These are phyloP conservation scores for Marisa cornuarietis DNA, from an alignment of 1,140 invertebrate species.

Conservation along the genomic window DNA sequence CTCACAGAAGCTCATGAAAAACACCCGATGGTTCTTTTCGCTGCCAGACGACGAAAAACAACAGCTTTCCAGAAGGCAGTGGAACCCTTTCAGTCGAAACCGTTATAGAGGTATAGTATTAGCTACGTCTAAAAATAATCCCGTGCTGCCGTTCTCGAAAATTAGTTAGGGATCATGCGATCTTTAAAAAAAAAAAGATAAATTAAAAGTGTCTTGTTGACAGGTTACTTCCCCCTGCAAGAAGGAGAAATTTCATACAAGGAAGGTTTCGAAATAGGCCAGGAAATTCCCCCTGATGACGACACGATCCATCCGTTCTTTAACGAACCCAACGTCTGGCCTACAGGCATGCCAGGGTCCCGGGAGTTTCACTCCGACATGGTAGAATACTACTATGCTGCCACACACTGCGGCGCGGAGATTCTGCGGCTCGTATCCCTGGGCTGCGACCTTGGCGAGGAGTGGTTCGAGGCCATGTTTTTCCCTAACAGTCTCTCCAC, in stretches of 20 bases:
- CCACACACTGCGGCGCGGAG: conserved; percentile 42
- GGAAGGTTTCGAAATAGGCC: conserved; percentile 46
- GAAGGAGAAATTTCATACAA: conserved; percentile 37
- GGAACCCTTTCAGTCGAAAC: conserved; percentile 42
- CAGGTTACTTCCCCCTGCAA: conserved; percentile 44
- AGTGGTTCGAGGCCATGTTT: conserved; percentile 42
- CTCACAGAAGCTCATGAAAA: conserved; percentile 35
- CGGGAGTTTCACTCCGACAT: conserved; percentile 39
- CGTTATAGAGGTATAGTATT: conserved; percentile 29
- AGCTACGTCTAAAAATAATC: background rate
- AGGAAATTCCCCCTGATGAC: conserved; percentile 24
- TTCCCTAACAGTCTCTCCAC: conserved; percentile 43
- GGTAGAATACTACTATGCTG: conserved; percentile 32
- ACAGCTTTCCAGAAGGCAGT: conserved; percentile 34
- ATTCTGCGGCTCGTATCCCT: conserved; percentile 39
- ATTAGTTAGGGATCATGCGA: background rate
- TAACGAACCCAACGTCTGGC: conserved; percentile 44
- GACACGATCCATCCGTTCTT: conserved; percentile 35
- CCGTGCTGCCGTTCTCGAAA: background rate
- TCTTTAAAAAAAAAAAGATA: background rate
- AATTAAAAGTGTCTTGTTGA: background rate
- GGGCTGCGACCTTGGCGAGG: conserved; percentile 44
- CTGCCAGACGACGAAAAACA: conserved; percentile 31
- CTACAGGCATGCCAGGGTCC: conserved; percentile 29
- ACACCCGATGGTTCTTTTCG: conserved; percentile 42